phyloP scores from a whole-genome alignment of 2,113 vertebrate species.

The Gulo gulo region DNA sequence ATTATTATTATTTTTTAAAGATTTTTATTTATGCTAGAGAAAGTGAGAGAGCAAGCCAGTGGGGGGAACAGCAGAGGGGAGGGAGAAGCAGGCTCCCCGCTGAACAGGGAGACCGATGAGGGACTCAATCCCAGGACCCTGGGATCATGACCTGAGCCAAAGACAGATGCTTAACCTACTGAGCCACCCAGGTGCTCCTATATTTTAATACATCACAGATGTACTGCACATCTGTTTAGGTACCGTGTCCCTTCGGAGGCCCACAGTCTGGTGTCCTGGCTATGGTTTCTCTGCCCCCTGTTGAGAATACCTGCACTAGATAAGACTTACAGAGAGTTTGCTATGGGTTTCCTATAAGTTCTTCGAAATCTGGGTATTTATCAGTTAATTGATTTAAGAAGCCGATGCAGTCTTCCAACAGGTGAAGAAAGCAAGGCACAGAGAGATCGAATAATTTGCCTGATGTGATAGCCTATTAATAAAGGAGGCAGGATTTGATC shows the following conservation, averaged over 20 bases:
- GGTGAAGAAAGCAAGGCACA: not conserved
- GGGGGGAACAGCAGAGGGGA: not conserved
- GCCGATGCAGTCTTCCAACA: not conserved
- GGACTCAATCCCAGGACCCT: not conserved
- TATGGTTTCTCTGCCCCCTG: not conserved
- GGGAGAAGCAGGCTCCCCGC: not conserved
- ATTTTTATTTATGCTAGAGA: not conserved
- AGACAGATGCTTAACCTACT: not conserved
- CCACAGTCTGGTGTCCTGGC: not conserved
- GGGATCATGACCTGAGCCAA: not conserved
- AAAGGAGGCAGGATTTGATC: not conserved
- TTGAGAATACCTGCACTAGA: not conserved
- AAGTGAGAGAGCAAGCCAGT: not conserved
- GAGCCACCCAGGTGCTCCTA: not conserved
- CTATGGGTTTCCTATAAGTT: not conserved
- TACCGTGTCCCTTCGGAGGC: not conserved
- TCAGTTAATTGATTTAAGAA: not conserved
- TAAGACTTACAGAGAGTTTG: not conserved
- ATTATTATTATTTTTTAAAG: not conserved
- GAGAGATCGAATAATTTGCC: not conserved
- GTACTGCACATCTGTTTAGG: rapidly evolving
- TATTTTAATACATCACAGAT: not conserved
- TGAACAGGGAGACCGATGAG: rapidly evolving
- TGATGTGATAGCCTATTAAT: not conserved
- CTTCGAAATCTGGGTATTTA: not conserved